Conservation (phyloP, 2,888 invertebrate genomes). For the Drosophila birchii region DNA sequence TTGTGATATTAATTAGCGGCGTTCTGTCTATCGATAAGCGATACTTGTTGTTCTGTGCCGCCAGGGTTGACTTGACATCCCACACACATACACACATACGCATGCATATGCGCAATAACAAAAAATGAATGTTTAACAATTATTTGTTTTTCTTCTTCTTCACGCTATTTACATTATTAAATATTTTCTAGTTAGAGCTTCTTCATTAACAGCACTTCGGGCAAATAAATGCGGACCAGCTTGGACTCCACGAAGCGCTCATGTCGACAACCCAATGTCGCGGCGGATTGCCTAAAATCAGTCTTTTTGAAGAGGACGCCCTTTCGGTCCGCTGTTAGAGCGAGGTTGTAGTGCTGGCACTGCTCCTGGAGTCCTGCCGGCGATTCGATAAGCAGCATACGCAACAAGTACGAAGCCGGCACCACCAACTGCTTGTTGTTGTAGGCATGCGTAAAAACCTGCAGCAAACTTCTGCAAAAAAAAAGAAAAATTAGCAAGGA, state of each 20-base stretch:
- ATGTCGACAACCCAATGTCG: slow-evolving; percentile 54
- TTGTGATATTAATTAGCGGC: slow-evolving; percentile 16
- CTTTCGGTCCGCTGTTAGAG: slow-evolving; percentile 71
- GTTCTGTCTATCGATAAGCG: slow-evolving; percentile 39
- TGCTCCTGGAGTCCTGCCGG: slow-evolving; percentile 61
- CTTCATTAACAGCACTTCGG: slow-evolving; percentile 82
- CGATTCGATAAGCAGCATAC: slow-evolving; percentile 73
- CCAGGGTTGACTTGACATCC: slow-evolving; percentile 30
- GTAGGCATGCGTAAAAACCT: slow-evolving; percentile 87
- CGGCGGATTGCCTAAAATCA: slow-evolving; percentile 79
- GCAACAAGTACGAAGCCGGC: slow-evolving; percentile 85
- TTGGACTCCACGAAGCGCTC: slow-evolving; percentile 81
- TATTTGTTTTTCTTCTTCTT: slow-evolving; percentile 5
- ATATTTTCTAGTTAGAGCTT: slow-evolving; percentile 45
- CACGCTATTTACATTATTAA: neutral
- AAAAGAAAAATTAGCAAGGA: slow-evolving; percentile 23
- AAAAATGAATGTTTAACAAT: slow-evolving; percentile 7
- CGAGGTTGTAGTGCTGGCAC: slow-evolving; percentile 81
- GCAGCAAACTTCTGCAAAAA: slow-evolving; percentile 85
- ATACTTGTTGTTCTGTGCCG: slow-evolving; percentile 15
- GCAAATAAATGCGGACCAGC: slow-evolving; percentile 76
- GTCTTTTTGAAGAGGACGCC: slow-evolving; percentile 84
- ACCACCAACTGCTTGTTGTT: slow-evolving; percentile 86
- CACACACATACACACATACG: neutral
- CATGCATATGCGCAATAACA: slow-evolving; percentile 29